These are phyloP conservation scores for Spongia lamella DNA, from an alignment of 37 sponge, comb jelly and placozoan genomes.

Conservation along the genomic window DNA sequence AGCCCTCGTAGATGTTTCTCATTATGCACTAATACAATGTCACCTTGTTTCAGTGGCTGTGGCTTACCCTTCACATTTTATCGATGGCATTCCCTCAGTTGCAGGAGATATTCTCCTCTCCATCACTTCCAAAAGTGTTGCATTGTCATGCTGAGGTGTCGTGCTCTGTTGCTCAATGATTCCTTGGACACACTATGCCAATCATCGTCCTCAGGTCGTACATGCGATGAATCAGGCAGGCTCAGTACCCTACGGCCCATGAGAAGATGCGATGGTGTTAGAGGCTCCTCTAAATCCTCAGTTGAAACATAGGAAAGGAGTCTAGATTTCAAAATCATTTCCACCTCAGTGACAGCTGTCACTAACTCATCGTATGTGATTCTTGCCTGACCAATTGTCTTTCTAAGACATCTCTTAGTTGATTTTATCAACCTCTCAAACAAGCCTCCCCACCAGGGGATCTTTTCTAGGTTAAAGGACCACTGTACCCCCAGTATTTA, in stretches of 20 bases:
- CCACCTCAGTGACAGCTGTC: not conserved
- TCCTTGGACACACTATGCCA: not conserved
- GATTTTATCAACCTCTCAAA: not conserved
- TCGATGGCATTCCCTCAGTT: no score
- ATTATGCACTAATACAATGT: slow-evolving; percentile 7
- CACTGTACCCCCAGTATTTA: not conserved
- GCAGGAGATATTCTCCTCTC: no score
- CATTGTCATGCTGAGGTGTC: not conserved
- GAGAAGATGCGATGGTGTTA: slow-evolving; percentile 2
- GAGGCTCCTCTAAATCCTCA: slow-evolving; percentile 5
- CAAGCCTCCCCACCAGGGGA: no score
- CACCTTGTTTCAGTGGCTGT: not conserved
- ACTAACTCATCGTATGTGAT: no score
- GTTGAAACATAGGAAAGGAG: not conserved
- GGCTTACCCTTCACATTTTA: not conserved
- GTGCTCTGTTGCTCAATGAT: not conserved
- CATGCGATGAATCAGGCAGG: not conserved
- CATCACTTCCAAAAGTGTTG: slow-evolving; percentile 14
- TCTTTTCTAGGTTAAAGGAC: slow-evolving; percentile 5
- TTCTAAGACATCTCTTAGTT: not conserved
- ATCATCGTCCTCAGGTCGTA: no score
- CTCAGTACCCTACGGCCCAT: not conserved
- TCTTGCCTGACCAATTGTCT: not conserved
- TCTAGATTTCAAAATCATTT: not conserved
- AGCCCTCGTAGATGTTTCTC: slow-evolving; percentile 10